A percentile compares a stretch with the other conserved stretches of the same genome.
phyloP scores from a whole-genome alignment of 2,888 invertebrate genomes.

The Chrysomela aeneicollis region DNA sequence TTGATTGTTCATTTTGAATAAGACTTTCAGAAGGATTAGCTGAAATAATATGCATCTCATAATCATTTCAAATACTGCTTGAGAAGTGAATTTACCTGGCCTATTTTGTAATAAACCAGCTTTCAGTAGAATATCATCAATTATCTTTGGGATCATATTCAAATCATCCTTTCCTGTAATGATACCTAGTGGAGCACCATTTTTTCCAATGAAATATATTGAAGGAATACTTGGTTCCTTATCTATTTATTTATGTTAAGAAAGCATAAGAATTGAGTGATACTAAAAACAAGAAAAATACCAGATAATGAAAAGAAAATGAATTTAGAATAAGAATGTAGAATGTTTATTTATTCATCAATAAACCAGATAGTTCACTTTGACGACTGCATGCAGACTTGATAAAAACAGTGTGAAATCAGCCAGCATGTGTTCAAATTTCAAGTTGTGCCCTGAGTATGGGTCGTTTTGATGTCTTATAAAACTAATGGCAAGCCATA shows the following conservation, averaged over 20 bases:
- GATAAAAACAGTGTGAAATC: no score
- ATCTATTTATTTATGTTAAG: conserved; percentile 61
- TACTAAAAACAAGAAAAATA: no score
- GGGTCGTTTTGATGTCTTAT: no score
- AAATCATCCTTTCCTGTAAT: conserved; percentile 70
- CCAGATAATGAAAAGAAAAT: no score
- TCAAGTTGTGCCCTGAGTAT: no score
- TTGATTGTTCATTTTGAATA: conserved; percentile 43
- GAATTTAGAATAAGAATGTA: no score
- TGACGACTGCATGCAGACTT: no score
- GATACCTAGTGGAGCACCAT: conserved; percentile 83
- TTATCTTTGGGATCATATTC: conserved; percentile 70
- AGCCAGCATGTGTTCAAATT: no score
- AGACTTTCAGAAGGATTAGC: conserved; percentile 43
- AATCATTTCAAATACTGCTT: not conserved
- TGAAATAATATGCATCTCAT: conserved; percentile 22
- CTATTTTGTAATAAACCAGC: conserved; percentile 58
- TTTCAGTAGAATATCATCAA: conserved; percentile 69
- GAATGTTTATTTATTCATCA: no score
- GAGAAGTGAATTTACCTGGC: conserved; percentile 26
- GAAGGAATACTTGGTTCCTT: conserved; percentile 82
- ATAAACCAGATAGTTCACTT: no score
- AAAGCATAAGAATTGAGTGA: conserved; percentile 19
- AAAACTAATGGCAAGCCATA: no score
- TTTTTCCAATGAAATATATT: conserved; percentile 84